Conservation (phyloP, 2,888 invertebrate species). For the Lamproptera curius region DNA sequence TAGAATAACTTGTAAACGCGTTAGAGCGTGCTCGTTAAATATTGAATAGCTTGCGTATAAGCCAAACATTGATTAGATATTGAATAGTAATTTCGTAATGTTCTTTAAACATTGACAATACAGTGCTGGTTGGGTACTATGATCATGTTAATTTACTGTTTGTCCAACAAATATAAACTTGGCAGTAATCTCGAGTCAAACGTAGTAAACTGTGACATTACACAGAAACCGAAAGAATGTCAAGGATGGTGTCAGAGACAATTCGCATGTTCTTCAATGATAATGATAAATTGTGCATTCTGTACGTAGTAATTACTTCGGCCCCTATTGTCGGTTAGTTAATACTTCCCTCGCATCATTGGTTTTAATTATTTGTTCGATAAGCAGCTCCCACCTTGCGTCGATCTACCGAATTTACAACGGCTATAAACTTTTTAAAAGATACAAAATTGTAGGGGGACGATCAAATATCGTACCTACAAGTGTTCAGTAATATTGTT, state of each 20-base stretch:
- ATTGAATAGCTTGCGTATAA: neutral
- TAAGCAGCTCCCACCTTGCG: too few species aligned
- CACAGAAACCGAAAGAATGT: slow-evolving; percentile 50
- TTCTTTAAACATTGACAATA: slow-evolving; percentile 3
- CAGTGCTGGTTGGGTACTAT: slow-evolving; percentile 5
- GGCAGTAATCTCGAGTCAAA: slow-evolving; percentile 8
- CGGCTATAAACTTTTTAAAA: too few species aligned
- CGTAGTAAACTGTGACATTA: slow-evolving; percentile 29
- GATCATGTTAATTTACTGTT: slow-evolving; percentile 11
- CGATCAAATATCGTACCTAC: too few species aligned
- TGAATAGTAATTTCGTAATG: slow-evolving; percentile 5
- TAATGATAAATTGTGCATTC: slow-evolving; percentile 38
- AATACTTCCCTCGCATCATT: slow-evolving; percentile 19
- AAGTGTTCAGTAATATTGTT: too few species aligned
- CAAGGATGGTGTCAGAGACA: slow-evolving; percentile 45
- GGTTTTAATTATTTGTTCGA: neutral
- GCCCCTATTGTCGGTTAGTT: slow-evolving; percentile 35
- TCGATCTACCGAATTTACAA: too few species aligned
- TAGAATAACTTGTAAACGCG: too few species aligned
- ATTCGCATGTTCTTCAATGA: slow-evolving; percentile 51
- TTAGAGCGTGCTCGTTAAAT: too few species aligned
- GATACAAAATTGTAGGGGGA: too few species aligned
- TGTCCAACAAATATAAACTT: slow-evolving; percentile 5
- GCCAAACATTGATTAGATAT: slow-evolving; percentile 6
- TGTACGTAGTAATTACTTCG: slow-evolving; percentile 33